Evolutionary conservation across 2,797 vertebrate genomes (phyloP).

Genomic region (Melopsittacus undulatus): DNA sequence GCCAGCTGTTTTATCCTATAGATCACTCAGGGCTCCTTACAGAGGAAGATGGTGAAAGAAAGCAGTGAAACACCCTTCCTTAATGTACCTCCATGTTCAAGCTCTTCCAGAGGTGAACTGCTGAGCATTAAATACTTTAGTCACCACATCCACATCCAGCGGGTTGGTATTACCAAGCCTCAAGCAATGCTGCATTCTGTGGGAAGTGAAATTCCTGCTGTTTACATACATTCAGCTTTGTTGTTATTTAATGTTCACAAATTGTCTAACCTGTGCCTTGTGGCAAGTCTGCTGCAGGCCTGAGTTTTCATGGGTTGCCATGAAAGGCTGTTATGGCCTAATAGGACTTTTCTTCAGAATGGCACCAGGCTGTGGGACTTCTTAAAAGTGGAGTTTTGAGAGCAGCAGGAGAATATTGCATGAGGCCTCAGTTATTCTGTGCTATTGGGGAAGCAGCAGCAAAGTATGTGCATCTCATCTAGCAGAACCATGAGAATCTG

Average conservation of each 20-base stretch:
- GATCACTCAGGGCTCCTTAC: not conserved
- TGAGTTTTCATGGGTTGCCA: not conserved
- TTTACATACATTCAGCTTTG: not conserved
- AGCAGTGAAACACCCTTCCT: not conserved
- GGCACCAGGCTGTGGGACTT: not conserved
- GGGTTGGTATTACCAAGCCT: not conserved
- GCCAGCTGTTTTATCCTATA: not conserved
- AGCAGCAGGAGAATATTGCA: not conserved
- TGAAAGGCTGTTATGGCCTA: not conserved
- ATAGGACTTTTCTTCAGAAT: not conserved
- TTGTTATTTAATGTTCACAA: not conserved
- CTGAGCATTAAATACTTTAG: not conserved
- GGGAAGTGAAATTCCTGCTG: not conserved
- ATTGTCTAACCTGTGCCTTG: not conserved
- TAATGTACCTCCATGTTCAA: not conserved
- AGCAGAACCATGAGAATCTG: not conserved
- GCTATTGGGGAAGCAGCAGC: not conserved
- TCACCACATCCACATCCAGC: not conserved
- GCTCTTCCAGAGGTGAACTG: not conserved
- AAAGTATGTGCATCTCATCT: not conserved
- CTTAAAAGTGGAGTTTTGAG: not conserved
- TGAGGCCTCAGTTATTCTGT: not conserved
- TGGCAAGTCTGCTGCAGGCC: not conserved
- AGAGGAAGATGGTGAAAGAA: not conserved
- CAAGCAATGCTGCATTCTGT: not conserved